Percentiles rank a stretch among this genome's conserved stretches.
These are phyloP conservation scores for Rhagonycha fulva DNA, from an alignment of 2,888 invertebrate genomes.

Conservation along the genomic window DNA sequence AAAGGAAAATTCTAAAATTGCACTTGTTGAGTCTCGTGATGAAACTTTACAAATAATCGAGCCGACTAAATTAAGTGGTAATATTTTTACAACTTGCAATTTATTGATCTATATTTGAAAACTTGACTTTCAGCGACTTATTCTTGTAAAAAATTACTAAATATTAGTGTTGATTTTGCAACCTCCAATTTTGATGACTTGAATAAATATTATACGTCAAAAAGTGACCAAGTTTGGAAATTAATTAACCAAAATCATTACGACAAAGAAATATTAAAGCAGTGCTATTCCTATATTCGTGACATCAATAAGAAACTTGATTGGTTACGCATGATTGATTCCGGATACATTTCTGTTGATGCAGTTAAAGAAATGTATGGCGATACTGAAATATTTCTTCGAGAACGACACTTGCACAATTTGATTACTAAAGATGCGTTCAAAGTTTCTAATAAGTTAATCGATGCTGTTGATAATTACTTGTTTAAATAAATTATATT, in stretches of 20 bases:
- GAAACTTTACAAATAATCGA: background rate
- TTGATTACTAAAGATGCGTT: slow-evolving; percentile 39
- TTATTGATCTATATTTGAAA: background rate
- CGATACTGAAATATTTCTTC: slow-evolving; percentile 46
- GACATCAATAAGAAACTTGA: slow-evolving; percentile 50
- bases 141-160: slow-evolving; percentile 39
- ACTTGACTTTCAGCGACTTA: background rate
- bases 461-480: background rate
- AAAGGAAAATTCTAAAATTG: background rate
- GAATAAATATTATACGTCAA: slow-evolving; percentile 42
- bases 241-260: slow-evolving; percentile 43
- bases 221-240: slow-evolving; percentile 46
- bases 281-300: slow-evolving; percentile 44
- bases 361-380: slow-evolving; percentile 46
- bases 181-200: slow-evolving; percentile 42
- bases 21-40: background rate
- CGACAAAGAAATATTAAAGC: slow-evolving; percentile 32
- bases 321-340: slow-evolving; percentile 47
- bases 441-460: slow-evolving; percentile 13
- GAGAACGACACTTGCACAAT: slow-evolving; percentile 41
- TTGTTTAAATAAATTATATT: background rate
- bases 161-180: slow-evolving; percentile 46
- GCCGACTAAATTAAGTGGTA: background rate
- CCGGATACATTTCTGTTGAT: slow-evolving; percentile 44
- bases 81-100: background rate